A percentile compares a stretch with the other conserved stretches of the same genome.
Evolutionary conservation across 2,888 invertebrate genomes (phyloP).

Genomic region (Beris chalybata): DNA sequence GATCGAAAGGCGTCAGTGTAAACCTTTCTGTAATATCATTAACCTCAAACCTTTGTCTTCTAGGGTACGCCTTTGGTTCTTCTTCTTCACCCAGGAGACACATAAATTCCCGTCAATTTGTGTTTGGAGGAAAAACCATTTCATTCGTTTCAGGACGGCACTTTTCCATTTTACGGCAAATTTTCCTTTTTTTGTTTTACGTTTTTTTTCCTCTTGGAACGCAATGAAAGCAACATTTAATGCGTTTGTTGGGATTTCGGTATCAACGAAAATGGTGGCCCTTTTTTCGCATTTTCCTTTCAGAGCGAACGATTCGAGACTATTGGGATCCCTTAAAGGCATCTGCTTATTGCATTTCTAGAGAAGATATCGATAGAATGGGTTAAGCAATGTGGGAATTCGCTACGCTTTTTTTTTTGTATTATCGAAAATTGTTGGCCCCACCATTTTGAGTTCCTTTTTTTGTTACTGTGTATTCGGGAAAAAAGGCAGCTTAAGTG

Average conservation of each 20-base stretch:
- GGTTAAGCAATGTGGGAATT: slow-evolving; percentile 11
- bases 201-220: slow-evolving; percentile 5
- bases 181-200: slow-evolving; percentile 3
- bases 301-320: not conserved
- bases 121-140: slow-evolving; percentile 38
- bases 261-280: slow-evolving; percentile 27
- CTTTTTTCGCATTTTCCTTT: slow-evolving; percentile 18
- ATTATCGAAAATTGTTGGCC: slow-evolving; percentile 13
- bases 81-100: slow-evolving; percentile 31
- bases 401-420: not conserved
- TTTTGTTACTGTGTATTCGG: not conserved
- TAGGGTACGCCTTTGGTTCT: not conserved
- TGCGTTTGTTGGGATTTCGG: slow-evolving; percentile 36
- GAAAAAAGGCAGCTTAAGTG: slow-evolving; percentile 13
- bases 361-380: not conserved
- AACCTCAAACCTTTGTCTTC: slow-evolving; percentile 21
- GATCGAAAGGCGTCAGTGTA: slow-evolving; percentile 22
- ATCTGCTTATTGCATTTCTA: slow-evolving; percentile 6
- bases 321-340: slow-evolving; percentile 18
- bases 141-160: slow-evolving; percentile 37
- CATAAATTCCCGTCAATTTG: slow-evolving; percentile 40
- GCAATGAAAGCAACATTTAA: slow-evolving; percentile 36
- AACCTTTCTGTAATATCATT: slow-evolving; percentile 20
- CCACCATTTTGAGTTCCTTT: slow-evolving; percentile 2
- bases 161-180: slow-evolving; percentile 35